Evolutionary conservation across 1,140 invertebrate genomes (phyloP).

Genomic region (Alviniconcha marisindica): DNA sequence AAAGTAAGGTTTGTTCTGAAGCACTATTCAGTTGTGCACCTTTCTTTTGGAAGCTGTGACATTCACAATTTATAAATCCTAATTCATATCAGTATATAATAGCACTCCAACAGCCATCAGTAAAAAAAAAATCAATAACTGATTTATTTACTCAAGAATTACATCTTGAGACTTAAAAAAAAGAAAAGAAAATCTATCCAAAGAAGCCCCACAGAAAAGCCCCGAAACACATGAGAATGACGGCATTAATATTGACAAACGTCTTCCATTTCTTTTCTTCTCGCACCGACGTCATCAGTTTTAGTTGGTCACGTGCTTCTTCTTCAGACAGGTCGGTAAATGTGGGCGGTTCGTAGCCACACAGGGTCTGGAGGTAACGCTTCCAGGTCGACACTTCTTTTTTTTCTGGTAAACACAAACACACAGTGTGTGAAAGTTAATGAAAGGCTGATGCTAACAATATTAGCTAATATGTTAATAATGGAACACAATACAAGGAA

Average conservation of each 20-base stretch:
- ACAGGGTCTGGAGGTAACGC: constrained; percentile 55
- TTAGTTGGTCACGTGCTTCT: constrained; percentile 50
- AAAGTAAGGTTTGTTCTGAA: not conserved
- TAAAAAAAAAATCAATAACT: not conserved
- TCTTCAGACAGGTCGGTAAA: constrained; percentile 52
- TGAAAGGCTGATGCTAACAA: too few species aligned
- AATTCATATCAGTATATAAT: not conserved
- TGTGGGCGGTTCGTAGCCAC: constrained; percentile 64
- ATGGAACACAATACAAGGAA: too few species aligned
- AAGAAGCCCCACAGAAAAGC: constrained; percentile 73
- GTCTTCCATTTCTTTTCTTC: constrained; percentile 62
- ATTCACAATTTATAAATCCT: not conserved
- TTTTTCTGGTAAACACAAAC: not conserved
- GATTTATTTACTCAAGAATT: not conserved
- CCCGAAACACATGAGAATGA: constrained; percentile 66
- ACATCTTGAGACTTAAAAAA: too few species aligned
- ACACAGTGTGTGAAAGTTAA: too few species aligned
- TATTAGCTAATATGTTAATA: too few species aligned
- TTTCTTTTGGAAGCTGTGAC: not conserved
- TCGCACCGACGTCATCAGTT: constrained; percentile 59
- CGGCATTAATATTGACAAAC: constrained; percentile 68
- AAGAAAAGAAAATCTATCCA: too few species aligned
- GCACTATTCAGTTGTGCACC: not conserved
- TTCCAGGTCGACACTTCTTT: constrained; percentile 47
- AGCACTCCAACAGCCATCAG: not conserved